Evolutionary conservation across 1,140 invertebrate genomes (phyloP).

Genomic region (Hylyphantes graminicola): DNA sequence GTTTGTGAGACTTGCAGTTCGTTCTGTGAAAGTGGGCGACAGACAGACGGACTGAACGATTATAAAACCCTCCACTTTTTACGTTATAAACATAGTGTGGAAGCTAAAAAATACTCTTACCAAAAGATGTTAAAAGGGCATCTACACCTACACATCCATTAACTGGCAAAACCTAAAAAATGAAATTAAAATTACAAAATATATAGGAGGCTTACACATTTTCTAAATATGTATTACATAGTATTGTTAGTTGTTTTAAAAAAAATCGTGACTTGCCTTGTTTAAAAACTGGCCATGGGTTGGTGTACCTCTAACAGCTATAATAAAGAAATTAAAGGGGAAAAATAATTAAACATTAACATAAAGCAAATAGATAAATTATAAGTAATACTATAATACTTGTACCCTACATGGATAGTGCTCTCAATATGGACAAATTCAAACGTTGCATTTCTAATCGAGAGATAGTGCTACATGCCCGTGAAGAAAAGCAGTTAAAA

Average conservation of each 20-base stretch:
- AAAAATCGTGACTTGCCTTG: conserved; percentile 67
- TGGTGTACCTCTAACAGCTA: conserved; percentile 76
- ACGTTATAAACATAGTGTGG: no score
- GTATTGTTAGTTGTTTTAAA: not conserved
- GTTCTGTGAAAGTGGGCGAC: no score
- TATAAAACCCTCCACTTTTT: no score
- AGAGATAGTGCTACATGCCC: no score
- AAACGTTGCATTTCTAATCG: no score
- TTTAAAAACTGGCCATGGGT: conserved; percentile 77
- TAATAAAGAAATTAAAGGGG: not conserved
- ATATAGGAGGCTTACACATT: not conserved
- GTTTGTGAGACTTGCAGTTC: no score
- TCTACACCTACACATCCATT: conserved; percentile 86
- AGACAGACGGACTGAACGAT: no score
- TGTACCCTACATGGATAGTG: no score
- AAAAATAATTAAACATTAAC: not conserved
- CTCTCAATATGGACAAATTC: no score
- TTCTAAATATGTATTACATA: not conserved
- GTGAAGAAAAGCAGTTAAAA: no score
- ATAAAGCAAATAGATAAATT: not conserved
- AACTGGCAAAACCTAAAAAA: conserved; percentile 74
- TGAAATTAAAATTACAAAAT: not conserved
- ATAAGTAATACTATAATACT: no score
- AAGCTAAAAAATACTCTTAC: conserved; percentile 67
- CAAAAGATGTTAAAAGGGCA: conserved; percentile 79